phyloP scores from a whole-genome alignment of 2,797 vertebrate genomes.

The Sciurus carolinensis region DNA sequence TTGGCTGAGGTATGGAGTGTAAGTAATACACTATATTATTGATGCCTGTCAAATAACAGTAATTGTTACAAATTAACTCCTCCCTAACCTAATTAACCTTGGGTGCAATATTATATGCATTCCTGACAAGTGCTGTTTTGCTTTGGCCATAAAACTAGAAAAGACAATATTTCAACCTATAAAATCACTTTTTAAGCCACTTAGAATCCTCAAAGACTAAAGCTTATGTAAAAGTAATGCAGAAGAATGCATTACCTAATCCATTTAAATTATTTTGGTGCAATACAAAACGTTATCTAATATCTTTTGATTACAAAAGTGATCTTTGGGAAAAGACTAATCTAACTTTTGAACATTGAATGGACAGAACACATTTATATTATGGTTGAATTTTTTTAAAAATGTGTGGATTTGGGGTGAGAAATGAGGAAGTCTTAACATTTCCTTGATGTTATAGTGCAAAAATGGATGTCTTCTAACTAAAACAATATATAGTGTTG shows the following conservation, averaged over 20 bases:
- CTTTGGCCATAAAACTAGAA: slow-evolving; percentile 81
- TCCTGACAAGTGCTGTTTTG: slow-evolving; percentile 81
- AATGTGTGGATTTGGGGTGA: neutral
- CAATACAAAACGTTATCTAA: slow-evolving; percentile 53
- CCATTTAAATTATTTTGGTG: slow-evolving; percentile 60
- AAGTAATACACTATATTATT: slow-evolving; percentile 81
- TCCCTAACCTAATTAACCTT: slow-evolving; percentile 83
- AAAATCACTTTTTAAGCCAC: slow-evolving; percentile 79
- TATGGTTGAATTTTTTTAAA: neutral
- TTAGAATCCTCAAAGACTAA: slow-evolving; percentile 80
- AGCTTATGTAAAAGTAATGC: slow-evolving; percentile 72
- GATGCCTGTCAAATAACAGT: slow-evolving; percentile 86
- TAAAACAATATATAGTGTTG: neutral
- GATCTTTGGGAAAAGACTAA: slow-evolving; percentile 34
- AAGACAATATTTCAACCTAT: slow-evolving; percentile 84
- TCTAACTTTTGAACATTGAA: neutral
- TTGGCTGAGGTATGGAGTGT: slow-evolving; percentile 74
- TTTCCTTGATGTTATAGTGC: neutral
- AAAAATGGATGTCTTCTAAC: neutral
- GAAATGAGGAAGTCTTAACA: neutral
- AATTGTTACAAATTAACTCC: slow-evolving; percentile 87
- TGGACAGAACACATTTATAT: neutral
- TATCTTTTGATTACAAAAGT: slow-evolving; percentile 57
- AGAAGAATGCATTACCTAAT: slow-evolving; percentile 78
- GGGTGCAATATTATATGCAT: slow-evolving; percentile 80